phyloP scores from a whole-genome alignment of 2,113 vertebrate species.

The Brachyhypopomus gauderio region DNA sequence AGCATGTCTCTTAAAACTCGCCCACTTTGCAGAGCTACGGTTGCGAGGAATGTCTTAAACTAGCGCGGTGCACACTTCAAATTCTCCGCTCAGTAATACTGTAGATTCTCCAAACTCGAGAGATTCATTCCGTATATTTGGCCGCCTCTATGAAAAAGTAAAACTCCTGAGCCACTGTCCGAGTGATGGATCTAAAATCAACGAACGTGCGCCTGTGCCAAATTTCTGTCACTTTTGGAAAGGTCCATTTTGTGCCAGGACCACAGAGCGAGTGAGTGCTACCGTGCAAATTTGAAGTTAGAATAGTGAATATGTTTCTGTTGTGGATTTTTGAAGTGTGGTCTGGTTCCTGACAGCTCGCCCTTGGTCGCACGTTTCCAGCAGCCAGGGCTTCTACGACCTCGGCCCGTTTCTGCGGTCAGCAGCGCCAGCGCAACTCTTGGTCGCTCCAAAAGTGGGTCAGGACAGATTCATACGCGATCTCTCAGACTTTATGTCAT shows the following conservation, averaged over 20 bases:
- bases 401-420: background rate
- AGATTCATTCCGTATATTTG: conserved; percentile 41
- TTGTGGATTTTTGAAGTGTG: conserved; percentile 11
- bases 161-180: conserved; percentile 37
- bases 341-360: background rate
- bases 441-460: conserved; percentile 24
- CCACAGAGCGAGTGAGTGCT: conserved; percentile 58
- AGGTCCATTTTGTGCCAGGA: conserved; percentile 41
- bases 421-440: background rate
- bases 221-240: conserved; percentile 63
- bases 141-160: conserved; percentile 24
- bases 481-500: background rate
- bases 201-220: conserved; percentile 56
- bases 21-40: too few species aligned
- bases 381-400: background rate
- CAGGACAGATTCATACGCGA: conserved; percentile 19
- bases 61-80: conserved; percentile 26
- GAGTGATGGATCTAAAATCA: conserved; percentile 61
- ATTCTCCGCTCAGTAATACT: conserved; percentile 35
- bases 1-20: too few species aligned
- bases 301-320: conserved; percentile 22
- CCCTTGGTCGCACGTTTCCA: background rate
- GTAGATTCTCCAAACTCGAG: conserved; percentile 34
- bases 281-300: conserved; percentile 45
- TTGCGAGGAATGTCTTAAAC: too few species aligned